phyloP scores from a whole-genome alignment of 2,797 vertebrate genomes.

The Epinephelus coioides region DNA sequence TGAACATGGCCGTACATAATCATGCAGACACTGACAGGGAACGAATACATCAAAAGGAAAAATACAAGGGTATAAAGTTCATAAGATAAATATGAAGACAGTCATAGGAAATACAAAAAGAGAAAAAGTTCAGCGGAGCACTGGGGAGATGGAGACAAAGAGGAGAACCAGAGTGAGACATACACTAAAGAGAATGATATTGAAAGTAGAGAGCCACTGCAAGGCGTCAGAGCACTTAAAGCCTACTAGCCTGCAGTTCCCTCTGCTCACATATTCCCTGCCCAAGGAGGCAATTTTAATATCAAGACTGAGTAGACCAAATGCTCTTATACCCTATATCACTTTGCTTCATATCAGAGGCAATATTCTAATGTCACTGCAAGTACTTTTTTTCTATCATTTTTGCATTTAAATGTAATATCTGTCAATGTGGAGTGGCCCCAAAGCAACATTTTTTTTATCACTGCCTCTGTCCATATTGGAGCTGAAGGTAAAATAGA shows the following conservation, averaged over 20 bases:
- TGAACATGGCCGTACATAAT: background rate
- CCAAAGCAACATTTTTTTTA: constrained; percentile 1
- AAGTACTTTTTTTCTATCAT: constrained; percentile 31
- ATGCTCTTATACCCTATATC: constrained; percentile 28
- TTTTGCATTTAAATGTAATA: constrained; percentile 52
- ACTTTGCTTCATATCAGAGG: constrained; percentile 45
- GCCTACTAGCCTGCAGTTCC: constrained; percentile 12
- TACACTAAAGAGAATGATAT: constrained; percentile 8
- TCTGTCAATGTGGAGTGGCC: constrained; percentile 6
- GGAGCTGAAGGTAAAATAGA: constrained; percentile 14
- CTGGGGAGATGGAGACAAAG: background rate
- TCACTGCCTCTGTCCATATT: background rate
- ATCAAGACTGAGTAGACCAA: constrained; percentile 41
- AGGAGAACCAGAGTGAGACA: background rate
- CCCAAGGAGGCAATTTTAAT: constrained; percentile 52
- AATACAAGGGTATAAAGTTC: background rate
- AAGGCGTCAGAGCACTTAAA: constrained; percentile 40
- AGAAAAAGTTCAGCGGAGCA: background rate
- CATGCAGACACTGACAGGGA: background rate
- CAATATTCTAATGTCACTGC: constrained; percentile 23
- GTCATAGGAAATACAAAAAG: background rate
- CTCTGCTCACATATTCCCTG: constrained; percentile 36
- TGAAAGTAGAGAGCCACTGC: constrained; percentile 30
- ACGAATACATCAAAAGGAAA: background rate
- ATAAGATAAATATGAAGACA: background rate